Percentiles rank a stretch among this genome's conserved stretches.
Conservation (phyloP, 37 sponge, comb jelly and placozoan genomes). For the Cladorhizidae sp. region DNA sequence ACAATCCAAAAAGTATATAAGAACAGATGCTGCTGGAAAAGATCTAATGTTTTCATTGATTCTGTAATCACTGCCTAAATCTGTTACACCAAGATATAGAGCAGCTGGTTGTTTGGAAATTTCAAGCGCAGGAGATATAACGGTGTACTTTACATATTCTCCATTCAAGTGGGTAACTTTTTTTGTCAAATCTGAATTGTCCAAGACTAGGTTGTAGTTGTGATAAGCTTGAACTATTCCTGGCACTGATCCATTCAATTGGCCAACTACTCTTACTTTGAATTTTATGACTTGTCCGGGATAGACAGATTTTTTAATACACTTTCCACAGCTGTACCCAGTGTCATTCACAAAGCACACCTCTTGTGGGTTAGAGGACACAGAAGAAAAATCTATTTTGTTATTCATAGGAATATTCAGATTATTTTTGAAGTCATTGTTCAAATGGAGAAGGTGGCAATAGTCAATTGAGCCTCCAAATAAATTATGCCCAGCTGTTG, state of each 20-base stretch:
- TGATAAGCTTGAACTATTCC: background rate
- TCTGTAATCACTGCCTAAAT: background rate
- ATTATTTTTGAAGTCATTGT: background rate
- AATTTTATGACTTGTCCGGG: slow-evolving; percentile 12
- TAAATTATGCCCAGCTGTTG: slow-evolving; percentile 17
- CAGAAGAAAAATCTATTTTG: background rate
- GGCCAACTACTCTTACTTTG: background rate
- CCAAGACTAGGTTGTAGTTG: background rate
- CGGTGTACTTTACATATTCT: background rate
- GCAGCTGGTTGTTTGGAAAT: background rate
- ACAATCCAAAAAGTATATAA: slow-evolving; percentile 4
- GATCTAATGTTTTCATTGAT: background rate
- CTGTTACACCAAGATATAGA: background rate
- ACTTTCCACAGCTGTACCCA: background rate
- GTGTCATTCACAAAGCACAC: background rate
- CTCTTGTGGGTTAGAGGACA: background rate
- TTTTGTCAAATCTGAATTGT: background rate
- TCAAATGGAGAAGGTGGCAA: background rate
- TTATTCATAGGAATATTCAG: background rate
- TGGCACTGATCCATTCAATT: slow-evolving; percentile 15
- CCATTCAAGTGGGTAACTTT: background rate
- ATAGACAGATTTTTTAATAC: background rate
- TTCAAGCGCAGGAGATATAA: background rate
- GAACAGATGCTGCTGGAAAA: background rate
- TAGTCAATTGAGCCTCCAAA: slow-evolving; percentile 40